phyloP scores from a whole-genome alignment of 2,113 vertebrate species.

The Gymnarchus niloticus region DNA sequence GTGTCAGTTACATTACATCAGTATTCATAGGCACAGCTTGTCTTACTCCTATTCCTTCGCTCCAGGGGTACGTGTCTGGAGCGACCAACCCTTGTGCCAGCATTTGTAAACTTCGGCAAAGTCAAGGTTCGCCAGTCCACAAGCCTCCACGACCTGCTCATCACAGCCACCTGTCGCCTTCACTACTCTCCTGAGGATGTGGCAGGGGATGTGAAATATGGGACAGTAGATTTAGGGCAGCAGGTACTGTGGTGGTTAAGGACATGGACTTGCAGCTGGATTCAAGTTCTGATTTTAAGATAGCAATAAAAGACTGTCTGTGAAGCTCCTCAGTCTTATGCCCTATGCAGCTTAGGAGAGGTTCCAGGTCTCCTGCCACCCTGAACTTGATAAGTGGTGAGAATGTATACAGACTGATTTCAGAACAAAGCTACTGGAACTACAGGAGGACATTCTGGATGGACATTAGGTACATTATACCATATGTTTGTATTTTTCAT shows the following conservation, averaged over 20 bases:
- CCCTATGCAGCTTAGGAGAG: not conserved
- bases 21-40: not conserved
- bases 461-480: not conserved
- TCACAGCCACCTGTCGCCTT: not conserved
- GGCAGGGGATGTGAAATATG: not conserved
- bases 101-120: not conserved
- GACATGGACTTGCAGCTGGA: not conserved
- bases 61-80: not conserved
- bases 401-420: not conserved
- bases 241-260: conserved; percentile 1
- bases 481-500: not conserved
- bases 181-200: not conserved
- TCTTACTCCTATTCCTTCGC: not conserved
- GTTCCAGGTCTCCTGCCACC: not conserved
- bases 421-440: not conserved
- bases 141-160: not conserved
- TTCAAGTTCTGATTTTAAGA: not conserved
- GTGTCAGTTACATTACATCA: not conserved
- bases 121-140: not conserved
- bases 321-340: not conserved
- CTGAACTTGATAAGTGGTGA: not conserved
- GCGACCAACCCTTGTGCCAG: not conserved
- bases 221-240: not conserved
- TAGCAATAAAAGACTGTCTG: not conserved
- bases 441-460: not conserved